Conservation (phyloP, 2,113 vertebrate species). For the Todiramphus saurophagus region DNA sequence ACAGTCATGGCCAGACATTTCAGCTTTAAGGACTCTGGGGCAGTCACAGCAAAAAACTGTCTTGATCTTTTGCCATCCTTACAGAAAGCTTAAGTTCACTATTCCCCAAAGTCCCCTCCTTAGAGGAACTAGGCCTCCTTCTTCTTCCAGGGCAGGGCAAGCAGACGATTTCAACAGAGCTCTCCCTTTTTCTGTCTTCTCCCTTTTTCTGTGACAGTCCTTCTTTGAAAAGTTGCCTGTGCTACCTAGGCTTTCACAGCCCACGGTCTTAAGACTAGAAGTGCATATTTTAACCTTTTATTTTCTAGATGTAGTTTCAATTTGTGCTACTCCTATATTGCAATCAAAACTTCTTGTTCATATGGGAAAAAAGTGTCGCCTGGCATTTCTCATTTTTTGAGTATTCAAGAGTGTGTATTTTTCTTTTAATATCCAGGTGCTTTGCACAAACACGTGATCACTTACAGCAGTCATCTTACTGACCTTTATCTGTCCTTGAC, state of each 20-base stretch:
- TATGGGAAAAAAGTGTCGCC: neutral
- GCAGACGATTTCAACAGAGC: neutral
- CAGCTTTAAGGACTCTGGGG: neutral
- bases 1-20: neutral
- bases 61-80: neutral
- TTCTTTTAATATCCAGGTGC: neutral
- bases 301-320: neutral
- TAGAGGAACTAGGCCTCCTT: neutral
- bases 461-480: neutral
- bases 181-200: neutral
- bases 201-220: neutral
- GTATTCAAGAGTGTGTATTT: neutral
- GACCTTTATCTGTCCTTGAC: neutral
- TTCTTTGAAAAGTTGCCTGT: neutral
- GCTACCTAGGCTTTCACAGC: neutral
- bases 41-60: neutral
- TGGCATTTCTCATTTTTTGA: neutral
- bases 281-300: neutral
- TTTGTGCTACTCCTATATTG: neutral
- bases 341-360: neutral
- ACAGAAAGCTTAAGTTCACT: neutral
- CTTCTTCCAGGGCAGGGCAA: neutral
- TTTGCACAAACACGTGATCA: neutral
- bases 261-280: neutral
- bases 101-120: neutral